Percentiles rank a stretch among this genome's conserved stretches.
phyloP scores from a whole-genome alignment of 1,140 invertebrate genomes.

The Adoxophyes honmai region DNA sequence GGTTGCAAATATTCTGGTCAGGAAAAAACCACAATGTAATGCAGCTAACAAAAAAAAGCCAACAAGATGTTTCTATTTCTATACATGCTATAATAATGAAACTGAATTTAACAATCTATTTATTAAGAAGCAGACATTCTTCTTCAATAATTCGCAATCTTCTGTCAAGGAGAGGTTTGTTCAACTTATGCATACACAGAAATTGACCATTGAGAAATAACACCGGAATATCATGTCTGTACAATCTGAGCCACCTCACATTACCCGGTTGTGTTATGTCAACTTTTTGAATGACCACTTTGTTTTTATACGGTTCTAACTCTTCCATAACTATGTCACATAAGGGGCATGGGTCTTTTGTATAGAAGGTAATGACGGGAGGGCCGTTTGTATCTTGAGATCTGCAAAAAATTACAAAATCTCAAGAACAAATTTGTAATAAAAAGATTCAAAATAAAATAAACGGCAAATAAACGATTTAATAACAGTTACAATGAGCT shows the following conservation, averaged over 20 bases:
- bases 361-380: constrained; percentile 85
- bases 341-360: constrained; percentile 88
- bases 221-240: constrained; percentile 91
- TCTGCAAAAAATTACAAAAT: constrained; percentile 51
- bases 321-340: constrained; percentile 89
- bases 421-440: constrained; percentile 21
- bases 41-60: too few species aligned
- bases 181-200: constrained; percentile 89
- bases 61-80: too few species aligned
- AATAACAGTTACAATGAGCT: background rate
- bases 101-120: too few species aligned
- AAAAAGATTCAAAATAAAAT: constrained; percentile 18
- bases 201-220: constrained; percentile 90
- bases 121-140: constrained; percentile 20
- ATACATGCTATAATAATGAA: too few species aligned
- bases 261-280: constrained; percentile 87
- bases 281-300: constrained; percentile 83
- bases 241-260: constrained; percentile 84
- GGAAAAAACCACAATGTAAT: too few species aligned
- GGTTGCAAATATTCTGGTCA: too few species aligned
- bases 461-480: constrained; percentile 14
- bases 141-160: constrained; percentile 49
- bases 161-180: constrained; percentile 67
- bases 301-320: constrained; percentile 79
- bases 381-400: constrained; percentile 41